Base-by-base conservation (phyloP, 1,140 invertebrate genomes). In the Tigriopus japonicus region DNA sequence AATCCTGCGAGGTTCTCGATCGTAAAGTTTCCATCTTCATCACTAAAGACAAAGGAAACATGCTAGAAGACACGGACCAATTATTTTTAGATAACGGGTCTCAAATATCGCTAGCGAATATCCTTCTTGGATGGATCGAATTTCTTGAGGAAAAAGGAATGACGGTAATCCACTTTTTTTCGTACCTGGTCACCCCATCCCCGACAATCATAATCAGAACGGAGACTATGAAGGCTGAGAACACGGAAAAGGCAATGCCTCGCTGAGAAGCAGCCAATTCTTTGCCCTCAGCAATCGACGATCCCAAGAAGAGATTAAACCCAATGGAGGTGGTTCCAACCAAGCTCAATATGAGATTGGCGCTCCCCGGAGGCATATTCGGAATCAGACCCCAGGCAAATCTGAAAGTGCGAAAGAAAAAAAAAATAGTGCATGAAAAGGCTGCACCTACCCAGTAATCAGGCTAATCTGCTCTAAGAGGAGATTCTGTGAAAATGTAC, bases 241-340 rank as follows among this genome's bases (percentile, higher is more conserved):
- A 21, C 13, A 45, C 51, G 14, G 58, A 60, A 15, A 60, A 60
- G 7, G n/a, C 42, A n/a, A 60, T 60, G 13, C 58, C 58, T 52
- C 58, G 15, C 41, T 60, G 58, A 15, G 58, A 28, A 1, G 58
- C 45, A 6, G 21, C 58, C n/a, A 60, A 15, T 6, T 28, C 21
- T n/a, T 42, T 45, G 19, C 41, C 58, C 17, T 60, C 51, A n/a
- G 58, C 58, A 42, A 60, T 60, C 21, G 41, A 21, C 13, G 28
- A 40, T 13, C 58, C 58, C 41, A 60, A 42, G 45, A 60, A 60
- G 12, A 60, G 42, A 28, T 60, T 60, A 28, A 60, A 60, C 12
- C 58, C 58, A 60, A 60, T 60, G 58, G 58, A 60, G 19, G 58
- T 60, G 9, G 58, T 60, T n/a, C 58, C 58, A 3, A 60, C 58